Base-by-base conservation (phyloP, 2,113 vertebrate species). In the Larimichthys polyactis region DNA sequence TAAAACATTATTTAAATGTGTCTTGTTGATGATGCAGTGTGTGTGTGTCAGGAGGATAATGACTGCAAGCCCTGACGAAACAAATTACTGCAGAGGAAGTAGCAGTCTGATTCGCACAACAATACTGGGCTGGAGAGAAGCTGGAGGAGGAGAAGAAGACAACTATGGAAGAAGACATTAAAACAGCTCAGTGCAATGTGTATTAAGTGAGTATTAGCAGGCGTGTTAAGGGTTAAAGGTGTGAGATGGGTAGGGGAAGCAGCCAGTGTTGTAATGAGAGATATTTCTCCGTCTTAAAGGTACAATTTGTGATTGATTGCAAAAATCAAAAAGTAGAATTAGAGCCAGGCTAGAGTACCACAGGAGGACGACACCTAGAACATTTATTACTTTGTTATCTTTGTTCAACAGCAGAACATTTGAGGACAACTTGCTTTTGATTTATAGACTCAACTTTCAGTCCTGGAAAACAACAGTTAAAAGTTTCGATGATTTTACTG, bases 31-130 rank as follows among this genome's bases (percentile, higher is more conserved):
- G 36, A 7, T 40, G 36, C 7, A 40, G 17, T 40, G 12, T 24
- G 24, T 24, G 9, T 58, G 36, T 71, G n/a, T 71, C 24, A n/a
- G 46, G 14, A 48, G 36, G 32, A 79, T 68, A 82, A 71, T 75
- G 52, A 54, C 46, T 46, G 10, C 1, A 19, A 71, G 40, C 43
- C 19, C 3, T 3, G 2, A 5, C 66, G 44, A 27, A 48, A 58
- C 48, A 59, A 20, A 51, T 74, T 1, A 22, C 17, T 70, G 40
- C 29, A 62, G 52, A 40, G 29, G 24, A 55, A 57, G 32, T 19
- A 71, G 48, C 52, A 19, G 17, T 17, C 22, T 32, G 27, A 14
- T 15, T 12, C 15, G 60, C 40, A 66, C 2, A 52, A 66, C 17
- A 57, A 9, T 4, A 17, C 43, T 36, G 4, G 16, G 11, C 40